Evolutionary conservation across 53 echinoderm and acorn worm genomes (phyloP).

Genomic region (Echinarachnius parma): DNA sequence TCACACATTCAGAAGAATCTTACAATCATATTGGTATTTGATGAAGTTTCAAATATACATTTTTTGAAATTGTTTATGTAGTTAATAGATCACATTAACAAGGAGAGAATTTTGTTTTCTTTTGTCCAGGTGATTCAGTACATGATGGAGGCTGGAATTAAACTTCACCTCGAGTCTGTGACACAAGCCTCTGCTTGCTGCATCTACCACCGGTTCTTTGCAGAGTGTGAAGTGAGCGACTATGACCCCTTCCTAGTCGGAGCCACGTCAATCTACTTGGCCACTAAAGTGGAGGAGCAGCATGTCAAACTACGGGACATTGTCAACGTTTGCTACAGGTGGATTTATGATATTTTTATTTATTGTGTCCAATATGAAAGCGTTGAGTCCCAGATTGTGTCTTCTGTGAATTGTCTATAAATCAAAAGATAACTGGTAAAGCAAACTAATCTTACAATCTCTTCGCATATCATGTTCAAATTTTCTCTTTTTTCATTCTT

Average conservation of each 20-base stretch:
- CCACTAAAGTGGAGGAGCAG: conserved; percentile 92
- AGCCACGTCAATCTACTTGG: conserved; percentile 88
- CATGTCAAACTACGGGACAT: conserved; percentile 83
- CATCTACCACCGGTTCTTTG: conserved; percentile 91
- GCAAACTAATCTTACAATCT: too few species aligned
- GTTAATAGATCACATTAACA: too few species aligned
- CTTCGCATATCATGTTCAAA: too few species aligned
- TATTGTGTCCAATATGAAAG: neutral
- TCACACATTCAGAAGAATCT: too few species aligned
- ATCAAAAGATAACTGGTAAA: too few species aligned
- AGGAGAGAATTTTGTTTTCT: too few species aligned
- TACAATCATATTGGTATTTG: too few species aligned
- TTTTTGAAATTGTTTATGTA: too few species aligned
- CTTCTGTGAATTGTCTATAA: too few species aligned
- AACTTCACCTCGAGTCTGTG: conserved; percentile 83
- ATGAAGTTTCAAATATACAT: too few species aligned
- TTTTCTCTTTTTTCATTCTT: too few species aligned
- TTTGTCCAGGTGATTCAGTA: conserved; percentile 73
- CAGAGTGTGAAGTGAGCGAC: conserved; percentile 54
- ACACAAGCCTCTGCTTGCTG: conserved; percentile 89
- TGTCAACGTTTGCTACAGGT: conserved; percentile 99
- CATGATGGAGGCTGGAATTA: conserved; percentile 93
- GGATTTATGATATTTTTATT: neutral
- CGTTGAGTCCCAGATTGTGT: too few species aligned
- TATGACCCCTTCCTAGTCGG: conserved; percentile 89